Evolutionary conservation across 2,113 vertebrate genomes (phyloP).

Genomic region (Prinia subflava): DNA sequence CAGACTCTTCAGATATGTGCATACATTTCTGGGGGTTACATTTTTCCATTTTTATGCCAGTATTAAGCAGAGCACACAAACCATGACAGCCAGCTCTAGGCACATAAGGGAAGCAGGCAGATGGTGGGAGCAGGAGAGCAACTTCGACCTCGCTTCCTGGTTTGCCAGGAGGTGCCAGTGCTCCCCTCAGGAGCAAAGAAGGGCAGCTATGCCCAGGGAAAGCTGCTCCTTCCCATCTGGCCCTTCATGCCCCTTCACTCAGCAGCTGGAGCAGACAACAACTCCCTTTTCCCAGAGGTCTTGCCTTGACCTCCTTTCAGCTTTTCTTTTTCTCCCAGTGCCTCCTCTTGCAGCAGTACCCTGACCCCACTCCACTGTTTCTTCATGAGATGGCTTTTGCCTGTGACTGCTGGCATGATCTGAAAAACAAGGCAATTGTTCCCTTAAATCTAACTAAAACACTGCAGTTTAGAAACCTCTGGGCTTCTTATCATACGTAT

Average conservation of each 20-base stretch:
- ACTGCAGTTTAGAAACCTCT: not conserved
- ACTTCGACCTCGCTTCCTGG: not conserved
- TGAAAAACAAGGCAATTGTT: not conserved
- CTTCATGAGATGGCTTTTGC: not conserved
- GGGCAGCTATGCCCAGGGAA: fast-evolving
- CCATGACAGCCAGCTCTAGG: not conserved
- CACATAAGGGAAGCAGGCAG: not conserved
- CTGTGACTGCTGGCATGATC: not conserved
- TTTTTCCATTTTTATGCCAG: not conserved
- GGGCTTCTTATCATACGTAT: not conserved
- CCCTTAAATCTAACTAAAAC: not conserved
- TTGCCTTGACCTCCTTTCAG: not conserved
- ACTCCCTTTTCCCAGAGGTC: not conserved
- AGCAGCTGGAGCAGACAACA: not conserved
- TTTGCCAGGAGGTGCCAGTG: not conserved
- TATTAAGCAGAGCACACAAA: fast-evolving
- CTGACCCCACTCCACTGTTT: not conserved
- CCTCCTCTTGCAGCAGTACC: not conserved
- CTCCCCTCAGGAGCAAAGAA: not conserved
- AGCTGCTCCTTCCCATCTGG: not conserved
- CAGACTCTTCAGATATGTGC: fast-evolving
- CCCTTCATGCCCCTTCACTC: not conserved
- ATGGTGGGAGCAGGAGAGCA: not conserved
- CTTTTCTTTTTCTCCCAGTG: not conserved
- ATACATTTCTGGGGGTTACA: not conserved